phyloP scores from a whole-genome alignment of 2,113 vertebrate genomes.

The Asarcornis scutulata region DNA sequence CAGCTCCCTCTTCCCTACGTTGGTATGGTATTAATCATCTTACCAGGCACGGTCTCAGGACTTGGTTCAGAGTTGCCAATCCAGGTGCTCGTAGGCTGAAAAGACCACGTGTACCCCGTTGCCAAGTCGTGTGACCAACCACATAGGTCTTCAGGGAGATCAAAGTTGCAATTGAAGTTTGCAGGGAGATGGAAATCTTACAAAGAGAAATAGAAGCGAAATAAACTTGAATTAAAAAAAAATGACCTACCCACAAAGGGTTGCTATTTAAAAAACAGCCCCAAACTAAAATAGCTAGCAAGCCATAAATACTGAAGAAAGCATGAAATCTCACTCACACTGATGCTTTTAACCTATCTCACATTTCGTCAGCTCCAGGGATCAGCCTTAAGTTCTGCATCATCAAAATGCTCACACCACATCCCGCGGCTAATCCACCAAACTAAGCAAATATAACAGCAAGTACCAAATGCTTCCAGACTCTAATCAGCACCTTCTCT shows the following conservation, averaged over 20 bases:
- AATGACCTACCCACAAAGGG: not conserved
- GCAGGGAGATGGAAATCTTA: constrained; percentile 78
- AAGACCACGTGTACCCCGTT: constrained; percentile 86
- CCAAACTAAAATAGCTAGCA: constrained; percentile 51
- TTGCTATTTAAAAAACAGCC: constrained; percentile 32
- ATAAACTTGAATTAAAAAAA: constrained; percentile 57
- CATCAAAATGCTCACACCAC: constrained; percentile 61
- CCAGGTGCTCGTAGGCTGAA: constrained; percentile 81
- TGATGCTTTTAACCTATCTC: constrained; percentile 68
- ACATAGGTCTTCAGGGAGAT: constrained; percentile 84
- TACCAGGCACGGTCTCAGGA: constrained; percentile 75
- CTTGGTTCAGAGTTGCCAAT: constrained; percentile 78
- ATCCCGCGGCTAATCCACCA: constrained; percentile 68
- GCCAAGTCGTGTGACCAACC: constrained; percentile 91
- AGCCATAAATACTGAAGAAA: constrained; percentile 49
- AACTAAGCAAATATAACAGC: constrained; percentile 74
- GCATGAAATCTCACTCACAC: constrained; percentile 51
- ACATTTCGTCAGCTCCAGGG: constrained; percentile 52
- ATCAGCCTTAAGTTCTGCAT: constrained; percentile 72
- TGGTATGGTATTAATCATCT: constrained; percentile 22
- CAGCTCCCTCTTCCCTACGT: not conserved
- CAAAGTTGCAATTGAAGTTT: constrained; percentile 94
- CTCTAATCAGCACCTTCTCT: constrained; percentile 68
- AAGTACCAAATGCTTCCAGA: constrained; percentile 64
- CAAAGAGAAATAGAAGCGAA: constrained; percentile 52